phyloP scores from a whole-genome alignment of 2,113 vertebrate species.

The Oriolus oriolus region DNA sequence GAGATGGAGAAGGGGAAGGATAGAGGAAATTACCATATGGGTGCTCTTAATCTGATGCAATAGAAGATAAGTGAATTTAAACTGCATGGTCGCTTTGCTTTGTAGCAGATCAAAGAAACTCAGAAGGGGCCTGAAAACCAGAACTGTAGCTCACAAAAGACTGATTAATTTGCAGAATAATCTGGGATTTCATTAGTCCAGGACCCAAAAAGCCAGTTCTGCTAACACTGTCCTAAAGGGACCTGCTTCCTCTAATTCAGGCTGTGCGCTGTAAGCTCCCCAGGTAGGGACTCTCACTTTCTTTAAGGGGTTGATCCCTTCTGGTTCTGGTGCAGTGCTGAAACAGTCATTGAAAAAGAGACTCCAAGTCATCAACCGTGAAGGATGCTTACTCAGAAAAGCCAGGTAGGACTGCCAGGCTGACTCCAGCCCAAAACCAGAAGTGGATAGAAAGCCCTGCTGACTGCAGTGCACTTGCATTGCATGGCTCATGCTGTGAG shows the following conservation, averaged over 20 bases:
- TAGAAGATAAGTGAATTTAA: background rate
- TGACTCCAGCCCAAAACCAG: background rate
- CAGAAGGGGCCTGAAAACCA: background rate
- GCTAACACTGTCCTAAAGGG: background rate
- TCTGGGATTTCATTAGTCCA: background rate
- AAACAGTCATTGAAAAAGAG: background rate
- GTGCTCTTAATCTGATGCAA: background rate
- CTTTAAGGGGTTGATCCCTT: background rate
- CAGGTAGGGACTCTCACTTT: background rate
- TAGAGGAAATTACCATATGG: background rate
- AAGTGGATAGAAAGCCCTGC: background rate
- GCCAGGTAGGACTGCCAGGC: accelerated
- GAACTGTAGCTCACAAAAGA: background rate
- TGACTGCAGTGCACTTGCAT: background rate
- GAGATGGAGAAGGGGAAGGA: background rate
- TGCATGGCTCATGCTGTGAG: background rate
- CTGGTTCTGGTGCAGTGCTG: background rate
- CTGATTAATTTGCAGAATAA: background rate
- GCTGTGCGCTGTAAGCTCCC: background rate
- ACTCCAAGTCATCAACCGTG: background rate
- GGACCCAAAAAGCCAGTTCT: background rate
- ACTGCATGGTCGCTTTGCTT: background rate
- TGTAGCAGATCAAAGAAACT: background rate
- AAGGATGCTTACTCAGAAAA: background rate
- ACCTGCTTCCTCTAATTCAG: background rate